These are phyloP conservation scores for Phrynosoma platyrhinos DNA, from an alignment of 2,113 vertebrate species.

Conservation along the genomic window DNA sequence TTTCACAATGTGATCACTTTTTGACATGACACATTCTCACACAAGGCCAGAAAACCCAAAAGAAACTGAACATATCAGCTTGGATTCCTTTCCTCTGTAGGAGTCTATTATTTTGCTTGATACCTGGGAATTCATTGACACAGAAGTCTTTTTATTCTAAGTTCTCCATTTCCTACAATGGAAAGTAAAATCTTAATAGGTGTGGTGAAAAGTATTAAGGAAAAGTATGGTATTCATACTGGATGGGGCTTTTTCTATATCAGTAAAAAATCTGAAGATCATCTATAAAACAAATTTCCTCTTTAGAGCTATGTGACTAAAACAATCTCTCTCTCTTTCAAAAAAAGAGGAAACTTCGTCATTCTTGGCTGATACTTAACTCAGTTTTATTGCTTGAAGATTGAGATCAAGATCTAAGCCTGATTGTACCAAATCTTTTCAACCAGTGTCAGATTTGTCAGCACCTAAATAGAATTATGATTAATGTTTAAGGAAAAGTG, in stretches of 20 bases:
- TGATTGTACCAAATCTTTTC: constrained; percentile 49
- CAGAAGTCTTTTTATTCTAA: not conserved
- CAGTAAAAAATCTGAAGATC: constrained; percentile 39
- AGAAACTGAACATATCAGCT: not conserved
- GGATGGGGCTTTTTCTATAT: constrained; percentile 52
- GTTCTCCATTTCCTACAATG: not conserved
- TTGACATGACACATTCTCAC: not conserved
- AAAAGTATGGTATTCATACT: not conserved
- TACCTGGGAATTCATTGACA: not conserved
- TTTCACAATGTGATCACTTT: not conserved
- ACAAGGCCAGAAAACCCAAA: too few relatives aligned
- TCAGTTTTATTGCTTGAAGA: constrained; percentile 43
- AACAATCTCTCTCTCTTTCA: constrained; percentile 29
- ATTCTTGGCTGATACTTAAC: constrained; percentile 47
- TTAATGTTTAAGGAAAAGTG: not conserved
- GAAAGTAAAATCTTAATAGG: not conserved
- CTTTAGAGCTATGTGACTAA: constrained; percentile 56
- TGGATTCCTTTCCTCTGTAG: not conserved
- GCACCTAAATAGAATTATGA: not conserved
- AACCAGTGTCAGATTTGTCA: constrained; percentile 26
- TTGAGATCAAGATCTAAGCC: constrained; percentile 53
- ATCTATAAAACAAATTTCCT: constrained; percentile 57
- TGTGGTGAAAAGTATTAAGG: constrained; percentile 12
- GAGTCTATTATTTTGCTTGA: not conserved
- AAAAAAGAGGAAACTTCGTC: constrained; percentile 51